phyloP scores from a whole-genome alignment of 2,113 vertebrate species.

The Phyllostomus discolor region DNA sequence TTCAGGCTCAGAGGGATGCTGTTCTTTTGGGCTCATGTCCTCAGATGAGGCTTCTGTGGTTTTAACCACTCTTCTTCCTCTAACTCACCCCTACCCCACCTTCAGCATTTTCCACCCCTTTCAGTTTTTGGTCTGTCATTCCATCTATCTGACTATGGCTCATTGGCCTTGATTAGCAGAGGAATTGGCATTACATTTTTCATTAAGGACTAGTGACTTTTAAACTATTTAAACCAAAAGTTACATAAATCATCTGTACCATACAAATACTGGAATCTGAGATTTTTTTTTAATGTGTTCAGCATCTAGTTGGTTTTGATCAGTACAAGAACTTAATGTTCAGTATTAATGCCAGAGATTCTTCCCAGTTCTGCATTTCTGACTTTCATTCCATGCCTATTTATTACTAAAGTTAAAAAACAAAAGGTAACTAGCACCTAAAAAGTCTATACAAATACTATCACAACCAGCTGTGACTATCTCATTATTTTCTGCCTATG shows the following conservation, averaged over 20 bases:
- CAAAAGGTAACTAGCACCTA: not conserved
- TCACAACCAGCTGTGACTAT: not conserved
- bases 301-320: not conserved
- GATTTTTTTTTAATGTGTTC: conserved; percentile 20
- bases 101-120: not conserved
- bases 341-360: not conserved
- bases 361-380: not conserved
- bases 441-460: not conserved
- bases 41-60: conserved; percentile 52
- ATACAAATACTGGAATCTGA: conserved; percentile 66
- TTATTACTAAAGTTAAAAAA: not conserved
- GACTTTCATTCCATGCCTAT: not conserved
- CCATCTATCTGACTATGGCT: conserved; percentile 71
- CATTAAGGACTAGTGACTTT: conserved; percentile 70
- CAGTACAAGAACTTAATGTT: not conserved
- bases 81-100: not conserved
- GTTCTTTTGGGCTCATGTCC: conserved; percentile 56
- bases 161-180: conserved; percentile 80
- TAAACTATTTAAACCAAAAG: conserved; percentile 73
- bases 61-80: conserved; percentile 74
- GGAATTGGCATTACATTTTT: conserved; percentile 69
- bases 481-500: not conserved
- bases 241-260: conserved; percentile 76
- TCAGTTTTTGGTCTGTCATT: conserved; percentile 68
- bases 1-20: conserved; percentile 64